Evolutionary conservation across 1,140 invertebrate genomes (phyloP), one percentile per base, ranked within the genome.

Genomic region (Babylonia areolata): DNA sequence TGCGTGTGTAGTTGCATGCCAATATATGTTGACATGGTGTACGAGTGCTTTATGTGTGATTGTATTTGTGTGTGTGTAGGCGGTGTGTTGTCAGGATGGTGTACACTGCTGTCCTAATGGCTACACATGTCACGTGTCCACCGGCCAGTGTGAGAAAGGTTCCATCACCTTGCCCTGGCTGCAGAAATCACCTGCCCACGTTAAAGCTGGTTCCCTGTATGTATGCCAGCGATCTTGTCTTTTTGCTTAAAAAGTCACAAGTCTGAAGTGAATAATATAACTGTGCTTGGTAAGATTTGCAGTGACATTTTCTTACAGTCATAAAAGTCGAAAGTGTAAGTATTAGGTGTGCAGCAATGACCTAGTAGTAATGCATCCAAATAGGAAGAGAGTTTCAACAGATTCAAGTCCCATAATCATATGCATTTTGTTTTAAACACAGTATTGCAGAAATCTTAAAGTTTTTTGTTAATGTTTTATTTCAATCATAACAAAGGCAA

Each of bases 41-140:
- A n/a, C n/a, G n/a, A n/a, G n/a, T n/a, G n/a, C n/a, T n/a, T n/a
- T n/a, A n/a, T 73, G 35, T 33, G 35, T 73, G 31, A 9, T 11
- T 73, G 31, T 37, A 20, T 33, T 11, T 37, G 71, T 33, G 31
- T 35, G 73, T 73, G 37, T 75, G 39, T 46, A 89, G 54, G 89
- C 89, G n/a, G 78, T 87, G 2, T 90, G 89, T 46, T 89, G 89
- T 81, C 23, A 37, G 85, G 90, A 92, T 85, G 42, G 87, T 12
- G 84, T 87, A n/a, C 90, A 91, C 77, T 91, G 91, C 85, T 92
- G 91, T 82, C 90, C 91, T 9, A 28, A 84, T 39, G 90, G 86
- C 42, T 88, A 87, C 46, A 90, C 84, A 28, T 93, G 92, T 89
- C 88, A 91, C 88, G 78, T 89, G 0, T 40, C 64, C 28, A 31